Evolutionary conservation across 2,113 vertebrate genomes (phyloP), one percentile per base, ranked within the genome.

Genomic region (Dipodomys spectabilis): DNA sequence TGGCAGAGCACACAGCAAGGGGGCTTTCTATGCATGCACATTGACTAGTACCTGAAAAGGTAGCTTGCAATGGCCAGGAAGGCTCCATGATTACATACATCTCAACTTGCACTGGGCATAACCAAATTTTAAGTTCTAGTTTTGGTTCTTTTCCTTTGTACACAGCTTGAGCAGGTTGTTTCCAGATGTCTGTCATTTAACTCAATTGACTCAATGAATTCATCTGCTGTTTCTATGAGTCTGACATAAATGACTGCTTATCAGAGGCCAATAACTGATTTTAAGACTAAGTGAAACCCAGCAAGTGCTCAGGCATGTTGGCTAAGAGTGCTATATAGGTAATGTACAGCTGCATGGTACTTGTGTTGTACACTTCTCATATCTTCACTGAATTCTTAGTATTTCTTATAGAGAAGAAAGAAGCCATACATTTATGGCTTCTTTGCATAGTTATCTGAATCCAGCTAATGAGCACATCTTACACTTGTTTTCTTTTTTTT

Each of bases 1-100:
- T 73, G 6, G 84, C 53, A 27, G 15, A 32, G 25, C 71, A 11
- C 49, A 5, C 35, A 35, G 5, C 11, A 2, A 1, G n/a, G n/a
- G 75, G 11, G 60, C 39, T 44, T 49, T 35, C 39, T 16, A 0
- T 23, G 2, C 60, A 0, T 2, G 8, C 1, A 60, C 9, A 0
- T 60, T 69, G 79, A 73, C 12, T 45, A 19, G 10, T 19, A 7
- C 60, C 12, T 53, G 12, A 44, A 12, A 45, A 57, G 30, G 45
- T 10, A 72, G 81, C 77, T 67, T 80, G 39, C 82, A 39, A 39
- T 19, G 73, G 7, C 25, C 11, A 3, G 35, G 16, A 25, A 13
- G 7, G 27, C 2, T 64, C 82, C 30, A 10, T 84, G 30, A n/a
- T 30, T 7, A 1, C 25, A 35, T 72, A 18, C 64, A 28, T 30